These are phyloP conservation scores for Schizotus pectinicornis DNA, from an alignment of 2,888 invertebrate genomes.

Conservation along the genomic window DNA sequence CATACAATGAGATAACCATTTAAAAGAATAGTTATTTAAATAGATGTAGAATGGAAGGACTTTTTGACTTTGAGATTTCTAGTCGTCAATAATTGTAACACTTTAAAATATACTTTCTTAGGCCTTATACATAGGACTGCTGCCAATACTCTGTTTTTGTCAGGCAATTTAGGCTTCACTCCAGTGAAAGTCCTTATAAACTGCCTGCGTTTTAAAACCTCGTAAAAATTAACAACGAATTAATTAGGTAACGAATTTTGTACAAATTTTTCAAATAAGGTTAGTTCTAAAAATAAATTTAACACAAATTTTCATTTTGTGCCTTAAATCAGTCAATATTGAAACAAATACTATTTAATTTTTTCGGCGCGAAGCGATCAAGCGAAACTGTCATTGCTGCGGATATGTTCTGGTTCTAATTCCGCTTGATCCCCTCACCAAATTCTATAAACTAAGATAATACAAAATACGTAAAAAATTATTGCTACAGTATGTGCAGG, in stretches of 20 bases:
- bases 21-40: constrained; percentile 1
- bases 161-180: no score
- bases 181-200: no score
- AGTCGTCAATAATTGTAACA: neutral
- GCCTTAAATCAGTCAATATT: constrained; percentile 18
- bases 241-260: no score
- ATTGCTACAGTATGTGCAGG: constrained; percentile 78
- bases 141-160: no score
- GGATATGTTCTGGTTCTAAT: neutral
- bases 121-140: constrained; percentile 1
- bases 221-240: no score
- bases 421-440: neutral
- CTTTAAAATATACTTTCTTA: constrained; percentile 10
- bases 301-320: constrained; percentile 8
- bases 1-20: neutral
- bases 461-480: neutral
- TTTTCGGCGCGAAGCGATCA: no score
- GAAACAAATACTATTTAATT: neutral
- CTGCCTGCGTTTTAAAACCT: no score
- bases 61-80: neutral
- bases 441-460: constrained; percentile 1
- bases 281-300: constrained; percentile 1
- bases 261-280: constrained; percentile 4
- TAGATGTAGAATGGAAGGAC: constrained; percentile 19
- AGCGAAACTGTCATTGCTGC: neutral